Evolutionary conservation across 2,888 invertebrate species (phyloP).

Genomic region (Griposia aprilina): DNA sequence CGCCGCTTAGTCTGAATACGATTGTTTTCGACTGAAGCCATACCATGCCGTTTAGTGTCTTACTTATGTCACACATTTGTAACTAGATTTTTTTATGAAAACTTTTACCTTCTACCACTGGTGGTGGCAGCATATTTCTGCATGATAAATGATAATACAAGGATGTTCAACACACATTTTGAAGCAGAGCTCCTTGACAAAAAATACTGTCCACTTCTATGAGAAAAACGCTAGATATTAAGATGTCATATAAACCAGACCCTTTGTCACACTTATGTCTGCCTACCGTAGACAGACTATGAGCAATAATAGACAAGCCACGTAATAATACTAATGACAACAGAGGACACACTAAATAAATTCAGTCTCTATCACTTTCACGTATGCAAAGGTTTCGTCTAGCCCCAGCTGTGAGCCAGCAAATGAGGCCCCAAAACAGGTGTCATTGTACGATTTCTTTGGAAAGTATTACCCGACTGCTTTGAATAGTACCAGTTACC

Average conservation of each 20-base stretch:
- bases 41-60: background rate
- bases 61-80: background rate
- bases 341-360: background rate
- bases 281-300: background rate
- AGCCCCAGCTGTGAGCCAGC: background rate
- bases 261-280: background rate
- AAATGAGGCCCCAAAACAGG: background rate
- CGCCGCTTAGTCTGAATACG: constrained; percentile 1
- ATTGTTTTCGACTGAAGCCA: background rate
- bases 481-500: too few relatives aligned
- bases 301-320: background rate
- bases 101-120: background rate
- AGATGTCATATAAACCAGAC: background rate
- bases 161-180: background rate
- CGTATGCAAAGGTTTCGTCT: background rate
- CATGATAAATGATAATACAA: background rate
- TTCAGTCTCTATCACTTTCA: background rate
- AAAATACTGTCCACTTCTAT: background rate
- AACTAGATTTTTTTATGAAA: background rate
- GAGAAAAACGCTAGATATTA: background rate
- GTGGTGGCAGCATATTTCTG: background rate
- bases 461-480: background rate
- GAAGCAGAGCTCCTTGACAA: background rate
- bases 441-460: background rate
- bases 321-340: background rate